Conservation (phyloP, 2,888 invertebrate species). For the Monochamus alternatus region DNA sequence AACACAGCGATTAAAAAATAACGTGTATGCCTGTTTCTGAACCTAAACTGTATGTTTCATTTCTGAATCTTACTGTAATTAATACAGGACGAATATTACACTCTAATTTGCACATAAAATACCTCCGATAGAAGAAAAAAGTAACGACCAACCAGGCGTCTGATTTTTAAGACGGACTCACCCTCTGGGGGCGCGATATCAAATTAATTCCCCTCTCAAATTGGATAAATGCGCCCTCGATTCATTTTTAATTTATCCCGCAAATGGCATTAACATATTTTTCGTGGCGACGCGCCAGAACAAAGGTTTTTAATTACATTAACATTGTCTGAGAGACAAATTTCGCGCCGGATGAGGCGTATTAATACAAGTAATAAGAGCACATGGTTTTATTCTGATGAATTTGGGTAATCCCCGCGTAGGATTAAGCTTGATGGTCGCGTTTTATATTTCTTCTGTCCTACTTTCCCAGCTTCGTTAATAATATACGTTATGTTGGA, state of each 20-base stretch:
- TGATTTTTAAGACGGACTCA: too few relatives aligned
- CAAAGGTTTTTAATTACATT: conserved; percentile 38
- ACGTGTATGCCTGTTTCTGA: too few relatives aligned
- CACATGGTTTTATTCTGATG: conserved; percentile 30
- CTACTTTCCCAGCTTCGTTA: neutral
- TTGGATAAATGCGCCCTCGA: too few relatives aligned
- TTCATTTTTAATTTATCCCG: too few relatives aligned
- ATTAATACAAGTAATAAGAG: conserved; percentile 36
- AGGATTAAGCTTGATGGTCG: conserved; percentile 22
- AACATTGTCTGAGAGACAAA: conserved; percentile 35
- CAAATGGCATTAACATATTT: too few relatives aligned
- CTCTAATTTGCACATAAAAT: neutral
- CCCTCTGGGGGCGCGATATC: too few relatives aligned
- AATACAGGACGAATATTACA: too few relatives aligned
- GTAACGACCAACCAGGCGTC: too few relatives aligned
- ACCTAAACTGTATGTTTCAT: too few relatives aligned
- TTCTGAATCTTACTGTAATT: too few relatives aligned
- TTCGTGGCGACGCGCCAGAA: neutral
- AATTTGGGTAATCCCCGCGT: conserved; percentile 23
- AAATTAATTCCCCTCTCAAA: too few relatives aligned
- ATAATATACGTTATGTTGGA: neutral
- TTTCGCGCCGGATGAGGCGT: conserved; percentile 25
- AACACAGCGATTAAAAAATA: too few relatives aligned
- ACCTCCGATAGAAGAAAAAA: neutral
- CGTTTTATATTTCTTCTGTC: conserved; percentile 20